Percentiles rank a stretch among this genome's conserved stretches.
Conservation (phyloP, 2,113 vertebrate species). For the Emydocephalus ijimae region DNA sequence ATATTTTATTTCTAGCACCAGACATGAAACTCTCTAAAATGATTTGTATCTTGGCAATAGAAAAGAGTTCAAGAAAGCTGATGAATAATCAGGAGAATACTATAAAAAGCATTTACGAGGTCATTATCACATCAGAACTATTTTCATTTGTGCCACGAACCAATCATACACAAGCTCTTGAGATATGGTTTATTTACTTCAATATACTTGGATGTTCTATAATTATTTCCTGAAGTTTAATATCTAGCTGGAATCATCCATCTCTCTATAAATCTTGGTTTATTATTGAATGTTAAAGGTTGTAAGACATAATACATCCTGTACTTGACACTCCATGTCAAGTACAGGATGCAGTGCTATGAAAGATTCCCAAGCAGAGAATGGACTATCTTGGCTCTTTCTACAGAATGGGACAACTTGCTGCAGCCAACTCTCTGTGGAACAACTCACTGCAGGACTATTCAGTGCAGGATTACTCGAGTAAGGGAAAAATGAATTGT, state of each 20-base stretch:
- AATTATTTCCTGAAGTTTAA: slow-evolving; percentile 54
- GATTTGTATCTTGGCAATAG: neutral
- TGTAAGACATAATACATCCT: neutral
- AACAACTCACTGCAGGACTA: neutral
- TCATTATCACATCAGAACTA: slow-evolving; percentile 3
- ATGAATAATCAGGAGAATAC: neutral
- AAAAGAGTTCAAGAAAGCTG: neutral
- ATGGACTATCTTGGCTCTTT: neutral
- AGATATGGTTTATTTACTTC: neutral
- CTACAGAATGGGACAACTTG: neutral
- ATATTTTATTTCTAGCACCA: neutral
- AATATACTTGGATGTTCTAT: slow-evolving; percentile 35
- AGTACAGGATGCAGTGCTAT: neutral
- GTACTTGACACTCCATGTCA: neutral
- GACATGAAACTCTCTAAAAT: neutral
- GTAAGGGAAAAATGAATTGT: neutral
- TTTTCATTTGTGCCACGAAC: neutral
- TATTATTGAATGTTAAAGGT: neutral
- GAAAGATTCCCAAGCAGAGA: neutral
- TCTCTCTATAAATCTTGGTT: slow-evolving; percentile 17
- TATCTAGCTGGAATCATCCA: neutral
- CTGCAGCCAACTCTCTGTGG: neutral
- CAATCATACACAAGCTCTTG: slow-evolving; percentile 1
- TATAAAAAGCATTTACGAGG: neutral
- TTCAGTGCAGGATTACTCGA: neutral